A percentile compares a stretch with the other conserved stretches of the same genome.
phyloP scores from a whole-genome alignment of 2,113 vertebrate species.

The Phrynosoma blainvillii region DNA sequence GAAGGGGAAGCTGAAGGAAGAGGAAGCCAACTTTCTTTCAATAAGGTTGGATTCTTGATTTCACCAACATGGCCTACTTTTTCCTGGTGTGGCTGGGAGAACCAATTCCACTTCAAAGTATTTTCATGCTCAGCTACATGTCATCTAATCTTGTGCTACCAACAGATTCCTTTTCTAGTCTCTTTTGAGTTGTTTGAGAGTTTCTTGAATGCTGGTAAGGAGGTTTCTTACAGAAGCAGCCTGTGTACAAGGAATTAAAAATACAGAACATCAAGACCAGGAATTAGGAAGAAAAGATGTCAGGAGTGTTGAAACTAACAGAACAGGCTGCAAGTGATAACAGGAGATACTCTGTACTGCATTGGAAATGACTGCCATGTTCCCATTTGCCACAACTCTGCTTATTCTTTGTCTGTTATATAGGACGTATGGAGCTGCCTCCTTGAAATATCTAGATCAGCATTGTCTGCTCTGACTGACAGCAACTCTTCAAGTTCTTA shows the following conservation, averaged over 20 bases:
- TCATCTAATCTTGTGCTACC: not conserved
- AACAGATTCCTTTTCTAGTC: not conserved
- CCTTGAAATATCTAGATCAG: not conserved
- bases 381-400: not conserved
- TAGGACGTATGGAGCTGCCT: not conserved
- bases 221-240: not conserved
- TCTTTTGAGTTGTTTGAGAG: not conserved
- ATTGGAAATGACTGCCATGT: not conserved
- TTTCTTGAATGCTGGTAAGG: not conserved
- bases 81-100: too few species aligned
- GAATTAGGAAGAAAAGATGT: not conserved
- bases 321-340: not conserved
- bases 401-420: not conserved
- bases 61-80: too few species aligned
- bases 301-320: not conserved
- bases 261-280: not conserved
- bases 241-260: not conserved
- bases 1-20: too few species aligned
- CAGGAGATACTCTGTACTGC: not conserved
- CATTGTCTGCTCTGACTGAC: too few species aligned
- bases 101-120: too few species aligned
- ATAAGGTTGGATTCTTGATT: too few species aligned
- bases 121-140: not conserved
- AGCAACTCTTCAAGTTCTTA: not conserved
- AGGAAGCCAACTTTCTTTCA: too few species aligned